Conservation (phyloP, 1,140 invertebrate genomes). For the Vanessa atalanta region DNA sequence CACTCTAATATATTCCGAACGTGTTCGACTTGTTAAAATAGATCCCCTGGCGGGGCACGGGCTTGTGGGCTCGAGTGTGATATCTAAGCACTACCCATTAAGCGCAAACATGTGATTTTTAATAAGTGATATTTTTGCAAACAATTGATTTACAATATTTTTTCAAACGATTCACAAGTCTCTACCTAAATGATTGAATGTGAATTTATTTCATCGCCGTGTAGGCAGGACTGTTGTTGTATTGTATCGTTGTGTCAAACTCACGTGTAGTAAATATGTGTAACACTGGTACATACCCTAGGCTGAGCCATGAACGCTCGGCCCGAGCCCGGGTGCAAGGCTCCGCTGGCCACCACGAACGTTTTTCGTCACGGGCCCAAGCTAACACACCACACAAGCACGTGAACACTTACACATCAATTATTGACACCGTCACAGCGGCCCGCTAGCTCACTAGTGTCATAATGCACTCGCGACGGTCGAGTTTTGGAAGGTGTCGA, state of each 20-base stretch:
- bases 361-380: constrained; percentile 72
- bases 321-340: constrained; percentile 79
- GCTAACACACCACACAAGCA: constrained; percentile 75
- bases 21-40: constrained; percentile 64
- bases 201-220: not conserved
- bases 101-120: constrained; percentile 15
- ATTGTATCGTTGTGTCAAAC: constrained; percentile 26
- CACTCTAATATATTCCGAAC: constrained; percentile 60
- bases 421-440: constrained; percentile 74
- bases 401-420: constrained; percentile 76
- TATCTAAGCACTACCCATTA: constrained; percentile 43
- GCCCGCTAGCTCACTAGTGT: constrained; percentile 79
- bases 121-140: not conserved
- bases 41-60: constrained; percentile 49
- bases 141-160: not conserved
- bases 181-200: not conserved
- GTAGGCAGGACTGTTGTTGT: not conserved
- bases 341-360: constrained; percentile 80
- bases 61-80: constrained; percentile 45
- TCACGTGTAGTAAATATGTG: constrained; percentile 33
- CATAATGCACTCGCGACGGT: constrained; percentile 79
- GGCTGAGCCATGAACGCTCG: constrained; percentile 81
- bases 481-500: constrained; percentile 46
- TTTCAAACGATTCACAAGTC: not conserved
- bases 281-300: constrained; percentile 76